These are phyloP conservation scores for Caerostris darwini DNA, from an alignment of 1,140 invertebrate species.

Conservation along the genomic window DNA sequence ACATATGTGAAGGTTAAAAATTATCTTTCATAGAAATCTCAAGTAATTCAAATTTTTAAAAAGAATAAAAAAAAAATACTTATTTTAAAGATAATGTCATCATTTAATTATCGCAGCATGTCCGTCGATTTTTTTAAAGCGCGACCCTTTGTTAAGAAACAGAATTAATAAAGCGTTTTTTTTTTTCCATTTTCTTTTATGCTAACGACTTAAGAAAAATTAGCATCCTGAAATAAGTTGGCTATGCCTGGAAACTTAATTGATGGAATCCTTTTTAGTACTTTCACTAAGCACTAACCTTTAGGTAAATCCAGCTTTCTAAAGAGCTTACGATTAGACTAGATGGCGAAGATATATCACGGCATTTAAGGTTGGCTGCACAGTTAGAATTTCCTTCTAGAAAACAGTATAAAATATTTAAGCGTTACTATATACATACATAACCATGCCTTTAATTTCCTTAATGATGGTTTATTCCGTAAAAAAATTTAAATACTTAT, in stretches of 20 bases:
- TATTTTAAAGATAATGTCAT: not conserved
- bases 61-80: not conserved
- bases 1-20: no score
- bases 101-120: not conserved
- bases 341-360: constrained; percentile 53
- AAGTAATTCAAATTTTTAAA: not conserved
- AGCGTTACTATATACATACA: constrained; percentile 34
- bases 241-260: not conserved
- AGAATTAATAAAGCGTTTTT: not conserved
- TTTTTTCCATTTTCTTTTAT: not conserved
- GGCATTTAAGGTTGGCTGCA: constrained; percentile 12
- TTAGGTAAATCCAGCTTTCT: not conserved
- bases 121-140: not conserved
- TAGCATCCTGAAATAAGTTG: not conserved
- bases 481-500: not conserved
- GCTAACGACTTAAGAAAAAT: not conserved
- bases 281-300: not conserved
- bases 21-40: no score
- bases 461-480: constrained; percentile 46
- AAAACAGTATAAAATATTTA: not conserved
- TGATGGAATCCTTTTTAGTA: constrained; percentile 5
- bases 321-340: not conserved
- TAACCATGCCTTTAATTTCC: constrained; percentile 51
- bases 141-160: not conserved
- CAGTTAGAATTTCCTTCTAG: not conserved